phyloP scores from a whole-genome alignment of 2,888 invertebrate genomes.

The Taenaris catops region DNA sequence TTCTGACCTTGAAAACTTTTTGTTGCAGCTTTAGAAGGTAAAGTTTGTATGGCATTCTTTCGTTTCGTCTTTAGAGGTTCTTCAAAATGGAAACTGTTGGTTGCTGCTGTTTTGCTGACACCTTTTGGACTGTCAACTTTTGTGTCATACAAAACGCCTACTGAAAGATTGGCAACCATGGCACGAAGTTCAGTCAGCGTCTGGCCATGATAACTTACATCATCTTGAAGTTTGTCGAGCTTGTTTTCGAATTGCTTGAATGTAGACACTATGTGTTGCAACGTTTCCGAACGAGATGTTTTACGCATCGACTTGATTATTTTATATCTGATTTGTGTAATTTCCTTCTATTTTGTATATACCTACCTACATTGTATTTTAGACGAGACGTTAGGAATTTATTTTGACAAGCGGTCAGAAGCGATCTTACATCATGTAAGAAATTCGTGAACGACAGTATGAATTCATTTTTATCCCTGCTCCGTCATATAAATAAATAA shows the following conservation, averaged over 20 bases:
- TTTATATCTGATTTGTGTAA: too few relatives aligned
- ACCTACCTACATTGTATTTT: too few relatives aligned
- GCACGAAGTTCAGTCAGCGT: constrained; percentile 46
- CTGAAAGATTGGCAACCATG: constrained; percentile 41
- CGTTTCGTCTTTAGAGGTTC: constrained; percentile 28
- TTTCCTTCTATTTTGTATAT: constrained; percentile 1
- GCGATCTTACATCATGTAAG: too few relatives aligned
- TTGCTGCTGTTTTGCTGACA: constrained; percentile 31
- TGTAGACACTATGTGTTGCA: constrained; percentile 42
- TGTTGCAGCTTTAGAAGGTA: constrained; percentile 32
- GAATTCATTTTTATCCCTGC: too few relatives aligned
- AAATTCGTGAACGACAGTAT: too few relatives aligned
- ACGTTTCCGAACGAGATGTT: constrained; percentile 33
- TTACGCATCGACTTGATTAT: constrained; percentile 32
- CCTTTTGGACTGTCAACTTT: constrained; percentile 28
- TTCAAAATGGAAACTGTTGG: constrained; percentile 28
- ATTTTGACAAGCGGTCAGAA: too few relatives aligned
- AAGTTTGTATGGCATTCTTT: constrained; percentile 29
- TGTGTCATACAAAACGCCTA: constrained; percentile 30
- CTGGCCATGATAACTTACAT: constrained; percentile 47
- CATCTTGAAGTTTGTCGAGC: constrained; percentile 52
- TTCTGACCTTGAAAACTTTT: constrained; percentile 30
- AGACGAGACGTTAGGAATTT: too few relatives aligned
- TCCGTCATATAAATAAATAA: too few relatives aligned
- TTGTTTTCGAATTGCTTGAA: constrained; percentile 53